Evolutionary conservation across 2,888 invertebrate species (phyloP).

Genomic region (Coremacera marginata): DNA sequence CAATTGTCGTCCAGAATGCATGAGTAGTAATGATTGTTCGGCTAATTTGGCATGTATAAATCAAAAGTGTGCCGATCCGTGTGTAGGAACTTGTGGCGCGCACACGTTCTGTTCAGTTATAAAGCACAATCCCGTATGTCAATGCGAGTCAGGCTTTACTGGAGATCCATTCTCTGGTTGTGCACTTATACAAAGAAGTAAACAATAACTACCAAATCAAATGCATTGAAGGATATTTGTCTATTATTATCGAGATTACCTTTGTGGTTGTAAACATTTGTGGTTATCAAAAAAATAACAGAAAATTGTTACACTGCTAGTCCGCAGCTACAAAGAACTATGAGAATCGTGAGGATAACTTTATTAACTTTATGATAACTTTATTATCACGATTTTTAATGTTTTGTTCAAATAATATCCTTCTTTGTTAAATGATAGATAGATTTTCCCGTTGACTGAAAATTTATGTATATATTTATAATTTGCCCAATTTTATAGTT

Average conservation of each 20-base stretch:
- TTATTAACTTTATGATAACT: too few relatives aligned
- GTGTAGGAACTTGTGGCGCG: constrained; percentile 81
- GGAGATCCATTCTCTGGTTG: constrained; percentile 84
- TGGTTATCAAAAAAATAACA: background rate
- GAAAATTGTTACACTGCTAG: background rate
- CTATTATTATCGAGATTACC: background rate
- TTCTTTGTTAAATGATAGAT: background rate
- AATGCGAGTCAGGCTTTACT: constrained; percentile 79
- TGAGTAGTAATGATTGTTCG: constrained; percentile 80
- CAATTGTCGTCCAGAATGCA: constrained; percentile 85
- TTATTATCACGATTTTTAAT: too few relatives aligned
- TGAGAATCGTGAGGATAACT: too few relatives aligned
- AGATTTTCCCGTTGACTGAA: background rate
- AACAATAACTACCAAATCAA: constrained; percentile 41
- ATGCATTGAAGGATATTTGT: constrained; percentile 3
- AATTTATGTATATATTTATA: background rate
- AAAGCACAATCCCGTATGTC: constrained; percentile 83
- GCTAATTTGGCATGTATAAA: constrained; percentile 82
- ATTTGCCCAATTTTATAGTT: constrained; percentile 52
- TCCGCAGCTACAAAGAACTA: too few relatives aligned
- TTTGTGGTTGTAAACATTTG: background rate
- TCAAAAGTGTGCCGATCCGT: constrained; percentile 83
- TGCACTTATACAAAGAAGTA: constrained; percentile 72
- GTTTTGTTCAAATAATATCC: background rate
- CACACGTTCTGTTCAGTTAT: constrained; percentile 81